These are phyloP conservation scores for Augiades crinisus DNA, from an alignment of 2,888 invertebrate genomes.

Conservation along the genomic window DNA sequence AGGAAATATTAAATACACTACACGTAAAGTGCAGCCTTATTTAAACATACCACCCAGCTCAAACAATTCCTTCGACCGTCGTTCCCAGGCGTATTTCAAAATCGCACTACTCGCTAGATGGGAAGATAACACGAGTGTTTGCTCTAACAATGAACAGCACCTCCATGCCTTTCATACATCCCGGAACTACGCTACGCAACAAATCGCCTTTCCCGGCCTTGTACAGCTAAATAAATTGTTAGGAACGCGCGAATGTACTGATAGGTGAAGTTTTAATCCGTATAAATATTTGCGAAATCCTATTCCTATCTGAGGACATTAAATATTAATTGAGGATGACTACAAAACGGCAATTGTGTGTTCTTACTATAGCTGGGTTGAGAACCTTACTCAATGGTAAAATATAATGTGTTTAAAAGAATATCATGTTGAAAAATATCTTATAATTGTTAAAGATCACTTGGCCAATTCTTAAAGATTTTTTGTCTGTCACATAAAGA, in stretches of 20 bases:
- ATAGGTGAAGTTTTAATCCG: not conserved
- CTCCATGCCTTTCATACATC: constrained; percentile 9
- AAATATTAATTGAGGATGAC: no score
- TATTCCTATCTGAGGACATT: no score
- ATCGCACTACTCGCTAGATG: constrained; percentile 7
- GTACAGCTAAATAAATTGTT: constrained; percentile 4
- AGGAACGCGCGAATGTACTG: not conserved
- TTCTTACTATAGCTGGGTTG: no score
- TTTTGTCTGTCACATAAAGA: no score
- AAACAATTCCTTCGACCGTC: constrained; percentile 2
- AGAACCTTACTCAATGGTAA: no score
- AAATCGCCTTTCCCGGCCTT: constrained; percentile 3
- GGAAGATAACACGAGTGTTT: constrained; percentile 15
- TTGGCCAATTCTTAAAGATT: no score
- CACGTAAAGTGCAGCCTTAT: not conserved
- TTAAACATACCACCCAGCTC: not conserved
- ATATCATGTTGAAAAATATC: no score
- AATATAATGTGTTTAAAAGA: no score
- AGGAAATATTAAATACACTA: no score
- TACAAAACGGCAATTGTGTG: no score
- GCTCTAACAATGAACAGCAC: constrained; percentile 10
- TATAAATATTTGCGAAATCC: no score
- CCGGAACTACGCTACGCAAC: constrained; percentile 15
- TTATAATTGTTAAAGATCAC: no score
- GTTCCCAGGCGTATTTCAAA: constrained; percentile 6